Base-by-base conservation (phyloP, 2,797 vertebrate genomes). In the Adelosebastes latens region DNA sequence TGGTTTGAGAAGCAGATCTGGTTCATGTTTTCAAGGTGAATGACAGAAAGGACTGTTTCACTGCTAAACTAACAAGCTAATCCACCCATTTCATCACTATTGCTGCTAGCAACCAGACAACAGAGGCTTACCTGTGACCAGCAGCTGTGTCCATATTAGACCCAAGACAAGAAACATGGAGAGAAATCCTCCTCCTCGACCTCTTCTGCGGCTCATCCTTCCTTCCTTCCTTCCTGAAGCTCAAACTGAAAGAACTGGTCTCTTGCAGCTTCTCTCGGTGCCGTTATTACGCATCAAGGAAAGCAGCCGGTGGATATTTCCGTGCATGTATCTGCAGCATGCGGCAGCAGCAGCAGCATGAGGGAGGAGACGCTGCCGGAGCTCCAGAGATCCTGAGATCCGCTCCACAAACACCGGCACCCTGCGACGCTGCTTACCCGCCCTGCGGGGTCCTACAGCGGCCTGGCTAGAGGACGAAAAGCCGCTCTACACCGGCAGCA, bases 71-170 rank as follows among this genome's bases (percentile, higher is more conserved):
- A 36, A 36, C 34, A 36, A 36, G 11, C 34, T 36, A 36, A 36
- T 36, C 34, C 34, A 36, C 34, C 34, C 10, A 36, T 36, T 36
- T 36, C 10, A 36, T 36, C 34, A 12, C 34, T 12, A 36, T 36
- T 12, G 34, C 11, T 36, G 34, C 34, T 36, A 36, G 34, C 34
- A 36, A 36, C 10, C 34, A 36, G 34, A 36, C 34, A 36, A 36
- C 34, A 36, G 11, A 36, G 36, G 12, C 42, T 85, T 76, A 94
- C 93, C 93, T 91, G 92, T 18, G 75, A 85, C 3, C 63, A 90
- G 89, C 88, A 90, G 84, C 85, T 88, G 91, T 0, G 72, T 83
- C 88, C 93, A 94, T 1, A 65, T 32, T 0, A 93, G 67, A 58
- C 53, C 60, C 64, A 77, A 20, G 29, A 72, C n/a, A 1, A 86